Base-by-base conservation (phyloP, 2,888 invertebrate genomes). In the Cryptocheilus praepositus region DNA sequence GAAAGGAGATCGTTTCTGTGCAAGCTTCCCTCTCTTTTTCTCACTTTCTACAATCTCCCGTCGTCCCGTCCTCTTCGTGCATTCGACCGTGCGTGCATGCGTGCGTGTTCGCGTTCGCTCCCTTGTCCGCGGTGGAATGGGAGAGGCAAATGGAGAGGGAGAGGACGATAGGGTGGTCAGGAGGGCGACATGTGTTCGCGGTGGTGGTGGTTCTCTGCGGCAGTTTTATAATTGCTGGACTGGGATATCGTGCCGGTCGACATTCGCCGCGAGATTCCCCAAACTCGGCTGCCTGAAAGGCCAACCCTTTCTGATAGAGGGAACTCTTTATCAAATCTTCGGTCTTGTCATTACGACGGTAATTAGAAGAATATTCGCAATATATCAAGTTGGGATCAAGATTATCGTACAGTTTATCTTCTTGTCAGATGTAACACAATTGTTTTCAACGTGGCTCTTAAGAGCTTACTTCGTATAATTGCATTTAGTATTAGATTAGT, bases 181-280 rank as follows among this genome's bases (percentile, higher is more conserved):
- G 62, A 44, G 52, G 64, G 57, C 77, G 80, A 84, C 85, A 84
- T 83, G 81, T 84, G 85, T 84, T 85, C 78, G 77, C 71, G 79
- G 72, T 73, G 80, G 65, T 73, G 73, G 70, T 74, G 70, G 68
- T 67, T 73, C 77, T 75, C 69, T 79, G 81, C 81, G 79, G 64
- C 79, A 81, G 77, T 83, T 84, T 84, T 83, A 83, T 83, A 83
- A 85, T 85, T 83, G 83, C 77, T 67, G 61, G 71, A 63, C 73
- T 70, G 68, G 36, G 67, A 70, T 79, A 77, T 79, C 79, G 74
- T 64, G 71, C 46, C 46, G 25, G 49, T 64, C 53, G 52, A 46
- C 56, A 53, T 28, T 13, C 21, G 15, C 21, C 19, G 3, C 44
- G 28, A 44, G 49, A 55, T 54, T 36, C 55, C 15, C 13, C 28